Evolutionary conservation across 1,140 invertebrate genomes (phyloP).

Genomic region (Palaemon carinicauda): DNA sequence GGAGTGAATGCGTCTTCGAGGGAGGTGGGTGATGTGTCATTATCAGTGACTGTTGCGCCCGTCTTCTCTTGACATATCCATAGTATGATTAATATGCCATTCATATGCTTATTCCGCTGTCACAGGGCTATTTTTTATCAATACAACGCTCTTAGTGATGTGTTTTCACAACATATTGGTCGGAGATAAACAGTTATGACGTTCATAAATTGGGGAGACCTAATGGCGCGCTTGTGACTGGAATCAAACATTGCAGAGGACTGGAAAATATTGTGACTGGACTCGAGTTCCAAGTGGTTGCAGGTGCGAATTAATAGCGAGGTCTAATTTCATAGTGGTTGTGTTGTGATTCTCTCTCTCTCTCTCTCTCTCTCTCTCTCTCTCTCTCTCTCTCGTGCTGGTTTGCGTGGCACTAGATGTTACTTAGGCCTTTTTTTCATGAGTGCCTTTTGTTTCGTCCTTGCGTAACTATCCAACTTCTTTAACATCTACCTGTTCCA

Average conservation of each 20-base stretch:
- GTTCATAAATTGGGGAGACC: too few species aligned
- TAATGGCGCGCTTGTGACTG: too few species aligned
- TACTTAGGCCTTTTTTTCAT: too few species aligned
- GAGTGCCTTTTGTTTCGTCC: too few species aligned
- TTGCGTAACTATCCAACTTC: too few species aligned
- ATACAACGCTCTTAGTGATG: neutral
- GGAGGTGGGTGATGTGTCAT: constrained; percentile 36
- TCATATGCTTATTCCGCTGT: neutral
- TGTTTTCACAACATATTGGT: neutral
- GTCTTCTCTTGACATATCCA: constrained; percentile 10
- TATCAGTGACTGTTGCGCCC: constrained; percentile 22
- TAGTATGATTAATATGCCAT: constrained; percentile 7
- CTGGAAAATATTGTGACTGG: neutral
- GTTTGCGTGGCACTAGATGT: too few species aligned
- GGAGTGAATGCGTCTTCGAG: neutral
- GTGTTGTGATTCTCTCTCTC: neutral
- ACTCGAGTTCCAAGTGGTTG: too few species aligned
- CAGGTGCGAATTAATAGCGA: too few species aligned
- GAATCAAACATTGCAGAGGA: too few species aligned
- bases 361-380: constrained; percentile 29
- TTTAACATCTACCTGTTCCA: too few species aligned
- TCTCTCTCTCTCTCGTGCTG: neutral
- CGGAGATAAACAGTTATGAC: too few species aligned
- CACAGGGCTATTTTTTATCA: too few species aligned
- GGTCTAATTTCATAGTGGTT: neutral